These are phyloP conservation scores for Lycorma delicatula DNA, from an alignment of 1,140 invertebrate species.

Conservation along the genomic window DNA sequence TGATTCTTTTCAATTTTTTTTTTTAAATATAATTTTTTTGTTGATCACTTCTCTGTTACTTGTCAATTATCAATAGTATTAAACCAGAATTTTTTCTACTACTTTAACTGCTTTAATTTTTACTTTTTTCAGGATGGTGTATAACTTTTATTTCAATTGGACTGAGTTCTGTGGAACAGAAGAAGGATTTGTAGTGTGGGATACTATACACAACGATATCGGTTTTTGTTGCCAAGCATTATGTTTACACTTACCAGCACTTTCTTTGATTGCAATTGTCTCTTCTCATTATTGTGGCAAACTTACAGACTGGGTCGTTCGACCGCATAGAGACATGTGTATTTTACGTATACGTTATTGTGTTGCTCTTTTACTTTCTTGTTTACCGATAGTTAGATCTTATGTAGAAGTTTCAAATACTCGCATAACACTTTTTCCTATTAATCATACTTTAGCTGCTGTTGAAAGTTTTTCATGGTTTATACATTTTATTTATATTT, in stretches of 20 bases:
- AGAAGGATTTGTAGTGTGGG: constrained; percentile 52
- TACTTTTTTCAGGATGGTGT: too few species aligned
- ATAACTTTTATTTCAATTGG: constrained; percentile 61
- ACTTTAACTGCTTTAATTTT: too few species aligned
- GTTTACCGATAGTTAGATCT: constrained; percentile 26
- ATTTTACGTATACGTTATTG: constrained; percentile 53
- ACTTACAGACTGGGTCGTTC: constrained; percentile 44
- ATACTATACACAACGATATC: constrained; percentile 56
- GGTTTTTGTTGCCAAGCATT: constrained; percentile 73
- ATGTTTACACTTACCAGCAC: constrained; percentile 53
- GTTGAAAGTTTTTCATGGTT: constrained; percentile 62
- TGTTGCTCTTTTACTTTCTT: constrained; percentile 48
- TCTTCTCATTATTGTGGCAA: constrained; percentile 69
- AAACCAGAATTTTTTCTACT: too few species aligned
- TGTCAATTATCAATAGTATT: too few species aligned
- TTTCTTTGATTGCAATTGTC: constrained; percentile 55
- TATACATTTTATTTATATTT: constrained; percentile 65
- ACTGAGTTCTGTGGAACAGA: constrained; percentile 57
- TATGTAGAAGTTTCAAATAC: background rate
- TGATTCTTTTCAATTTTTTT: too few species aligned
- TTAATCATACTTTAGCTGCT: constrained; percentile 16
- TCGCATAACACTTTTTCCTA: constrained; percentile 15
- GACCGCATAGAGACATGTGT: constrained; percentile 47
- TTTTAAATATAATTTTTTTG: too few species aligned
- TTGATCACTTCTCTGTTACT: too few species aligned